Base-by-base conservation (phyloP, 2,888 invertebrate genomes). In the Drosophila limbata region DNA sequence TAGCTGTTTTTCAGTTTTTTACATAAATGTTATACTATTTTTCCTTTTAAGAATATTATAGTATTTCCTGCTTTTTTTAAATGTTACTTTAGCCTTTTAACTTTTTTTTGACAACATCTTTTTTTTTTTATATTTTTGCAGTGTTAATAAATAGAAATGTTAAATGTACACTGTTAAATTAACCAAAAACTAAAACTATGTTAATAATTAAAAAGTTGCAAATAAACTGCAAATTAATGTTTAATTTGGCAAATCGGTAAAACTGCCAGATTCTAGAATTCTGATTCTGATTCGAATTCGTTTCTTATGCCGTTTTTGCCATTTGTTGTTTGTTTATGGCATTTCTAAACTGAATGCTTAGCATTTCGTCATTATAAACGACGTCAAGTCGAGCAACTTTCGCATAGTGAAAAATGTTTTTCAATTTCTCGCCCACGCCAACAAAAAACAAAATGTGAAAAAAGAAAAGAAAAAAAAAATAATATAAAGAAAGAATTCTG, bases 351-450 rank as follows among this genome's bases (percentile, higher is more conserved):
- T 79, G 71, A 79, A 79, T 68, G 65, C 73, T 71, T 59, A 77
- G 56, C 69, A 62, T 84, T 83, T 84, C 83, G 83, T 84, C 83
- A 84, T 83, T 84, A 81, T 75, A 56, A 79, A 83, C 85, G 85
- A 84, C 83, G 83, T 84, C 83, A 83, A 60, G 47, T 61, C 37
- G 61, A 59, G 63, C 45, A 56, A 83, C 76, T 74, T 84, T 85
- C 47, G 83, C 83, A 81, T 77, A 60, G 69, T 75, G 75, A 83
- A 84, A 84, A 84, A 81, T 85, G 85, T 84, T 84, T 85, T 84
- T 84, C 64, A 73, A 84, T 81, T 84, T 82, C 55, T 50, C 85
- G 77, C 85, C 85, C 77, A 85, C 85, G 72, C 84, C 51, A 63
- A 59, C 15, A 64, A 42, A 69, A 73, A 73, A 51, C 6, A 11